Conservation (phyloP, 2,113 vertebrate species). For the Forbesichthys agassizii region DNA sequence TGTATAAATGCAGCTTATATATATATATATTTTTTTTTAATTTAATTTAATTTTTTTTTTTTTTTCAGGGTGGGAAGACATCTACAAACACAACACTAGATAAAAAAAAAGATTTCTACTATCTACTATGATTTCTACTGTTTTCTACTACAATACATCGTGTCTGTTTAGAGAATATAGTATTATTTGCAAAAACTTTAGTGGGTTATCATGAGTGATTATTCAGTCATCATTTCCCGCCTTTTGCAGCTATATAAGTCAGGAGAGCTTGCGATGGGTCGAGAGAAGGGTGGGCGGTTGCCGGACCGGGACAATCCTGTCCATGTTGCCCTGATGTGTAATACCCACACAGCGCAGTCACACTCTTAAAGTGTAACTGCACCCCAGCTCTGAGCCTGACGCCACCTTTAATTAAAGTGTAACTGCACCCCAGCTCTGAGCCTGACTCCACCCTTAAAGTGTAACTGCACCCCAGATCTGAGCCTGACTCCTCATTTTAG, state of each 20-base stretch:
- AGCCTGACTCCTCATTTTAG: too few relatives aligned
- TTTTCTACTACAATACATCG: neutral
- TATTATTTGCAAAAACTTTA: slow-evolving; percentile 72
- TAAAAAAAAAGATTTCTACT: slow-evolving; percentile 4
- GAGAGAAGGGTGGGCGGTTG: slow-evolving; percentile 7
- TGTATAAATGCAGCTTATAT: slow-evolving; percentile 13
- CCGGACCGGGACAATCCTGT: slow-evolving; percentile 52
- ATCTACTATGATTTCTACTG: too few relatives aligned
- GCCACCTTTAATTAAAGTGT: too few relatives aligned
- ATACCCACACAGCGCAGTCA: slow-evolving; percentile 45
- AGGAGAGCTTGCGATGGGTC: slow-evolving; percentile 53
- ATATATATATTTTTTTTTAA: slow-evolving; percentile 31
- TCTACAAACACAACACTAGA: slow-evolving; percentile 69
- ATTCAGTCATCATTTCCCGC: slow-evolving; percentile 16
- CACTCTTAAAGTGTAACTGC: neutral
- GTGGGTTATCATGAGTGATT: slow-evolving; percentile 59
- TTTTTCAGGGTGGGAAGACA: slow-evolving; percentile 12
- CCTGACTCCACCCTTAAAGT: neutral
- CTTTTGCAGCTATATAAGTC: slow-evolving; percentile 46
- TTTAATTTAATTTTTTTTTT: neutral
- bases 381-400: too few relatives aligned
- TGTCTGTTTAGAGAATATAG: slow-evolving; percentile 11
- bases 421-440: too few relatives aligned
- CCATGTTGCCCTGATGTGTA: slow-evolving; percentile 65
- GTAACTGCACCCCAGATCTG: too few relatives aligned